Percentiles rank a stretch among this genome's conserved stretches.
Conservation (phyloP, 2,113 vertebrate genomes). For the Gyps fulvus region DNA sequence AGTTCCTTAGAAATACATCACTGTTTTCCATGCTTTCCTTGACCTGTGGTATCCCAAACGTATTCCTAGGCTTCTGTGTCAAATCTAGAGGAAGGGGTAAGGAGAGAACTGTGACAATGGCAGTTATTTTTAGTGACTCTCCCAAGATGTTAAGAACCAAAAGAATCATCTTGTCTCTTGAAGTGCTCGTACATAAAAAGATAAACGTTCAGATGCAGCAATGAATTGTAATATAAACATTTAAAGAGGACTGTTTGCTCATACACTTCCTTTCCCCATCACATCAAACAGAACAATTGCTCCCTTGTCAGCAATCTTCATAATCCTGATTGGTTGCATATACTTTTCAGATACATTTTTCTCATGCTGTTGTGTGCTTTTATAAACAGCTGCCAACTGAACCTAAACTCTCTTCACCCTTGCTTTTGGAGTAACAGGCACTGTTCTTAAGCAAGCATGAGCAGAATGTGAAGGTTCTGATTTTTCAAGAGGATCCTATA, state of each 20-base stretch:
- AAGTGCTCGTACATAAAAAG: not conserved
- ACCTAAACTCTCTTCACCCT: not conserved
- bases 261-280: not conserved
- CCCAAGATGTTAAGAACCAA: not conserved
- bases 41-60: not conserved
- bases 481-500: not conserved
- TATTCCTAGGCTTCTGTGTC: not conserved
- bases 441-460: not conserved
- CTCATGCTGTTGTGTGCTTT: not conserved
- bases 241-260: not conserved
- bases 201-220: not conserved
- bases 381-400: not conserved
- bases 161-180: not conserved
- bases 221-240: not conserved
- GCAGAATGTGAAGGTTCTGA: not conserved
- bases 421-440: not conserved
- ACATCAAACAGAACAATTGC: rapidly evolving
- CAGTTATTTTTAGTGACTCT: not conserved
- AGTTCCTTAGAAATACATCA: not conserved
- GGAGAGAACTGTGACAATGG: not conserved
- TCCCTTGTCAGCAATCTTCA: not conserved
- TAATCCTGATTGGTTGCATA: not conserved
- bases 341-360: not conserved
- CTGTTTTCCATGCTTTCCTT: not conserved
- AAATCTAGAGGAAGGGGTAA: not conserved